phyloP scores from a whole-genome alignment of 2,113 vertebrate species.

The Oenanthe melanoleuca region DNA sequence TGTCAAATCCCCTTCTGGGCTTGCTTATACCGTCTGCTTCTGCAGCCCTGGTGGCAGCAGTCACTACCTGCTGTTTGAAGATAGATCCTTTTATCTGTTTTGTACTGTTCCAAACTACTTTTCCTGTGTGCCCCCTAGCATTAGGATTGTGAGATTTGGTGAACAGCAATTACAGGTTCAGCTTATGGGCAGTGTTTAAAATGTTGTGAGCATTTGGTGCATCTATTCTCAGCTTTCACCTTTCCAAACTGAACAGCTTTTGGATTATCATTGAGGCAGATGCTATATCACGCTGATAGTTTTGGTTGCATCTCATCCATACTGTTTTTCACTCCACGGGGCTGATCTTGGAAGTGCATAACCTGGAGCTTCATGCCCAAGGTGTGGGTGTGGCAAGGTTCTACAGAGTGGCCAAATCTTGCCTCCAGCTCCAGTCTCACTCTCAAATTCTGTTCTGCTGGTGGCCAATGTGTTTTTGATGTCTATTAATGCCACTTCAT shows the following conservation, averaged over 20 bases:
- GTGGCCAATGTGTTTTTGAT: background rate
- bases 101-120: background rate
- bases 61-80: background rate
- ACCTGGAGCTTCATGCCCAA: background rate
- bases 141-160: background rate
- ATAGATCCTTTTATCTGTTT: background rate
- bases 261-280: background rate
- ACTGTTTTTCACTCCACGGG: background rate
- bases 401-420: background rate
- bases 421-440: background rate
- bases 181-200: background rate
- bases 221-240: background rate
- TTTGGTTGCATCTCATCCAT: background rate
- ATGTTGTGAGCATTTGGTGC: background rate
- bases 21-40: background rate
- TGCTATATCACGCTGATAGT: fast-evolving
- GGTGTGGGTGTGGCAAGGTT: background rate
- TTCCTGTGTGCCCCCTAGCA: background rate
- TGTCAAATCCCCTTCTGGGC: background rate
- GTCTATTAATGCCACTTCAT: background rate
- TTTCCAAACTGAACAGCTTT: background rate
- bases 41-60: background rate
- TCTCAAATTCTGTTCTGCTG: background rate
- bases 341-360: background rate
- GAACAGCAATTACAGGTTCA: background rate